phyloP scores from a whole-genome alignment of 2,797 vertebrate species.

The Sebastes kiyomatsui region DNA sequence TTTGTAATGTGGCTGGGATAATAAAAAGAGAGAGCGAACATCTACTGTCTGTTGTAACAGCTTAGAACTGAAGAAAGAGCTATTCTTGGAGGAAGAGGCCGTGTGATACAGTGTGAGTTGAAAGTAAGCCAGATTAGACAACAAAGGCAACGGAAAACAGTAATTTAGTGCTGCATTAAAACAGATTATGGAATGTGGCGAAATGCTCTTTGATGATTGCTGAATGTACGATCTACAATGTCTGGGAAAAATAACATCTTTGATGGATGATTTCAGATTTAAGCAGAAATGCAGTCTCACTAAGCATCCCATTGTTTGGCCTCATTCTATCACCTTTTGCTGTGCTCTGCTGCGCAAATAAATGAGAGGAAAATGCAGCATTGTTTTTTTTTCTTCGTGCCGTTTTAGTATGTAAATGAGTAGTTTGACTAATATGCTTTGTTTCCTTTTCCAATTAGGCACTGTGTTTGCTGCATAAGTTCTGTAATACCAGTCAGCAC shows the following conservation, averaged over 20 bases:
- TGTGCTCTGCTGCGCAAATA: slow-evolving; percentile 54
- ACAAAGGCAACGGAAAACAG: slow-evolving; percentile 55
- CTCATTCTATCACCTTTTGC: slow-evolving; percentile 73
- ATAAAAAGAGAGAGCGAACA: neutral
- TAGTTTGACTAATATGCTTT: slow-evolving; percentile 62
- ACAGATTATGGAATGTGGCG: slow-evolving; percentile 52
- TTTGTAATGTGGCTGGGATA: slow-evolving; percentile 13
- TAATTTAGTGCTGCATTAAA: slow-evolving; percentile 57
- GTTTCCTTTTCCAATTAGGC: slow-evolving; percentile 60
- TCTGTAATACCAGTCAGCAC: slow-evolving; percentile 1
- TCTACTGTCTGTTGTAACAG: slow-evolving; percentile 13
- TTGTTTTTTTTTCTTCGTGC: slow-evolving; percentile 49
- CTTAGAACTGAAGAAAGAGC: slow-evolving; percentile 36
- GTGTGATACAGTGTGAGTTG: slow-evolving; percentile 29
- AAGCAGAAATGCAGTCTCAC: slow-evolving; percentile 46
- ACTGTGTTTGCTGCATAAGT: slow-evolving; percentile 27
- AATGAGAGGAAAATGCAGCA: slow-evolving; percentile 57
- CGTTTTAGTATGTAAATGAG: slow-evolving; percentile 65
- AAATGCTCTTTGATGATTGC: slow-evolving; percentile 51
- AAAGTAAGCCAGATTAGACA: slow-evolving; percentile 66
- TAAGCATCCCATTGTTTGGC: slow-evolving; percentile 60
- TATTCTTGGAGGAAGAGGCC: slow-evolving; percentile 49
- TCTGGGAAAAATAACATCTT: slow-evolving; percentile 41
- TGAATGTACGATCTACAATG: slow-evolving; percentile 22
- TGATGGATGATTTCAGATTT: slow-evolving; percentile 54